Conservation (phyloP, 2,797 vertebrate species). For the Lepilemur septentrionalis region DNA sequence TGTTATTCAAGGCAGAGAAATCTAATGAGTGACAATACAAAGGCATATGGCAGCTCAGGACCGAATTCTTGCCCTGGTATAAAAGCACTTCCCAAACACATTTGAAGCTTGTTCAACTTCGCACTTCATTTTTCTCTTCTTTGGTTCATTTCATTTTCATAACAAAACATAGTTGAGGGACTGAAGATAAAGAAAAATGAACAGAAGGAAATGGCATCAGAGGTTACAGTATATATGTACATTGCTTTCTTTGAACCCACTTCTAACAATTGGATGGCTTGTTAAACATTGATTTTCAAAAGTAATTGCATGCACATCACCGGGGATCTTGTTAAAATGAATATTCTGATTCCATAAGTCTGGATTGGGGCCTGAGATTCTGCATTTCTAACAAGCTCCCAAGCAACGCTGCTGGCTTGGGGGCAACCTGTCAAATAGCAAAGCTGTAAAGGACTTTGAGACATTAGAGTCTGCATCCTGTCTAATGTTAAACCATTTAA, state of each 20-base stretch:
- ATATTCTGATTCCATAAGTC: background rate
- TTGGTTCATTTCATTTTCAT: constrained; percentile 76
- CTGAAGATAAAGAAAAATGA: constrained; percentile 56
- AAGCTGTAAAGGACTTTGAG: background rate
- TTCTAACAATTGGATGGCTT: background rate
- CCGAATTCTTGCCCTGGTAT: constrained; percentile 72
- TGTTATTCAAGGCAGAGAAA: constrained; percentile 70
- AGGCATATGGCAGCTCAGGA: constrained; percentile 72
- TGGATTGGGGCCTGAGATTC: constrained; percentile 7
- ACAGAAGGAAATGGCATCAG: constrained; percentile 64
- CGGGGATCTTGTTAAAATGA: constrained; percentile 29
- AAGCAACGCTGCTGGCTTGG: background rate
- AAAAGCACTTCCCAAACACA: constrained; percentile 73
- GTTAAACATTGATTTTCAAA: constrained; percentile 34
- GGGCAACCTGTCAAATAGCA: background rate
- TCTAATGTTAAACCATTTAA: constrained; percentile 1
- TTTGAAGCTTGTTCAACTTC: constrained; percentile 79
- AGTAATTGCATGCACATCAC: background rate
- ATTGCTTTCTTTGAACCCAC: background rate
- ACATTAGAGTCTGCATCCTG: background rate
- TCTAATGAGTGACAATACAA: constrained; percentile 79
- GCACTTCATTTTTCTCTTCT: constrained; percentile 78
- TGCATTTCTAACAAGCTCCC: background rate
- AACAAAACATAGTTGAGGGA: constrained; percentile 57
- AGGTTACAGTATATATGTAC: constrained; percentile 51